Base-by-base conservation (phyloP, 2,113 vertebrate genomes). In the Plecotus auritus region DNA sequence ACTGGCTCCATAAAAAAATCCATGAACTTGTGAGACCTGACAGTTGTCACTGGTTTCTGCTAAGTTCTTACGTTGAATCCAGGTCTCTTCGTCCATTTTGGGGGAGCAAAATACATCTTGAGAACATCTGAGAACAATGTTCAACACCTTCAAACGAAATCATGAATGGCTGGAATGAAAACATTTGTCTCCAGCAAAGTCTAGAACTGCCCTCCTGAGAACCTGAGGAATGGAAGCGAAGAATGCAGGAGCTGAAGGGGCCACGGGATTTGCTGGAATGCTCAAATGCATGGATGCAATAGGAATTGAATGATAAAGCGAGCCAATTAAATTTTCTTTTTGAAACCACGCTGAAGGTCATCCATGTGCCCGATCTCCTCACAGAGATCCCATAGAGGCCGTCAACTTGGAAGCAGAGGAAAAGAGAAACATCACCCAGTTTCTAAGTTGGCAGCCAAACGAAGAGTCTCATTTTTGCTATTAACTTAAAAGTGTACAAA, bases 311-410 rank as follows among this genome's bases (percentile, higher is more conserved):
- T 3, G 14, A 37, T 1, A 17, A 9, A 49, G 6, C 4, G 28
- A 82, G 20, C 49, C 81, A 2, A 0, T 9, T 32, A 7, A 54
- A 32, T 7, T 5, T 78, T 69, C n/a, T 16, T 16, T 8, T 28
- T 0, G 6, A 40, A 61, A 18, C 8, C 35, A 2, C 0, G 1
- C 23, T 0, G 26, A 85, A 54, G 30, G 4, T 16, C 10, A 1
- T 2, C 1, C 22, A 1, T 2, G 0, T 1, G 14, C 35, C 47
- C 0, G 2, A 1, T 66, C 7, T 37, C 72, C 30, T 5, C 1
- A 45, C 10, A 64, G 73, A 64, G 2, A 23, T 11, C 12, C 70
- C 7, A 23, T 0, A 37, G 37, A 42, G 23, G 40, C 12, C 3
- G 28, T 37, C 66, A 67, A 4, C 56, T 32, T 22, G n/a, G 45